A percentile compares a stretch with the other conserved stretches of the same genome.
Conservation (phyloP, 2,888 invertebrate genomes). For the Cenopis cana region DNA sequence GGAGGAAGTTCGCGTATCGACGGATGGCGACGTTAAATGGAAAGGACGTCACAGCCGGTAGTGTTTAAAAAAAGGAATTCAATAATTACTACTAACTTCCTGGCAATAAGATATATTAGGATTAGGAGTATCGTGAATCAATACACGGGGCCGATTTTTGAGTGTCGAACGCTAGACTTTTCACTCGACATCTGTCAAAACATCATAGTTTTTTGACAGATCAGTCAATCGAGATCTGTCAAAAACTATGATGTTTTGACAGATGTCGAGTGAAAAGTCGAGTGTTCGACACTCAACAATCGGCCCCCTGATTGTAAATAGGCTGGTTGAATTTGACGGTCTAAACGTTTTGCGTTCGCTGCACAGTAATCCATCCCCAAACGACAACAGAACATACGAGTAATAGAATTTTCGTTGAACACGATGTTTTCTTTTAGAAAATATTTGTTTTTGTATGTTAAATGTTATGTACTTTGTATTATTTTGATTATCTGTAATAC, state of each 20-base stretch:
- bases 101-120: not conserved
- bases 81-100: not conserved
- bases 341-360: not conserved
- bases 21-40: constrained; percentile 22
- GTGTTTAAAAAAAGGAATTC: not conserved
- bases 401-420: too few species aligned
- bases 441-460: not conserved
- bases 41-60: constrained; percentile 19
- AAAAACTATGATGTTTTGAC: too few species aligned
- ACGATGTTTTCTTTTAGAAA: not conserved
- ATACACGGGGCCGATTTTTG: too few species aligned
- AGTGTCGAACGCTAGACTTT: too few species aligned
- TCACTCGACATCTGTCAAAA: too few species aligned
- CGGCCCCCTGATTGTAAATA: not conserved
- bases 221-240: too few species aligned
- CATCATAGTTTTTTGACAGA: too few species aligned
- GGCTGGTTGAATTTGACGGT: not conserved
- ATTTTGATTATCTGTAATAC: not conserved
- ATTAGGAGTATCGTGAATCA: not conserved
- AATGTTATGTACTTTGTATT: not conserved
- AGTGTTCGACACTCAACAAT: too few species aligned
- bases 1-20: constrained; percentile 36
- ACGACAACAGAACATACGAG: too few species aligned
- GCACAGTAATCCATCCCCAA: too few species aligned
- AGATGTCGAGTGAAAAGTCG: too few species aligned